A percentile compares a stretch with the other conserved stretches of the same genome.
Evolutionary conservation across 2,888 invertebrate species (phyloP).

Genomic region (Calephelis perditalis): DNA sequence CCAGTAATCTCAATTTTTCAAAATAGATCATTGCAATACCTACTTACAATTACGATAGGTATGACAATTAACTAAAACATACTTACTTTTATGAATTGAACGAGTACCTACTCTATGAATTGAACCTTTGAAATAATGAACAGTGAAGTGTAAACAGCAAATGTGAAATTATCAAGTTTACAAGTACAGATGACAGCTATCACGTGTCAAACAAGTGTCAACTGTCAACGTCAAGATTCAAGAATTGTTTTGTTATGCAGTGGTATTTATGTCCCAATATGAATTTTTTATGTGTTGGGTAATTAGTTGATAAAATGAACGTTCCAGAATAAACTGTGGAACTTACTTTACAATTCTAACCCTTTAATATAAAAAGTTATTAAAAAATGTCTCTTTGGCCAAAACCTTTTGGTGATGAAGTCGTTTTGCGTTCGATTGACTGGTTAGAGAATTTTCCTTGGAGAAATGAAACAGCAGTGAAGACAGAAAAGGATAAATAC

Average conservation of each 20-base stretch:
- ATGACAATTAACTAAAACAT: too few species aligned
- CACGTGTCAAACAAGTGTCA: constrained; percentile 15
- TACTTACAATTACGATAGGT: too few species aligned
- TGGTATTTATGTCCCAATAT: too few species aligned
- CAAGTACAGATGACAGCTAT: constrained; percentile 36
- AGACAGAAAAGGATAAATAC: constrained; percentile 43
- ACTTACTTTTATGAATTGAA: too few species aligned
- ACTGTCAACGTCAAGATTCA: neutral
- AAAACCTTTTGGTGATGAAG: constrained; percentile 52
- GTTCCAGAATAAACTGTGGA: constrained; percentile 15
- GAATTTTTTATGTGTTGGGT: too few species aligned
- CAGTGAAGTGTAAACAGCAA: too few species aligned
- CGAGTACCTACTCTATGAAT: too few species aligned
- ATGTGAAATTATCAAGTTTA: too few species aligned
- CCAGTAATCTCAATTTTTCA: too few species aligned
- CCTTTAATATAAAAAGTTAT: constrained; percentile 21
- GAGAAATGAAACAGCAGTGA: constrained; percentile 46
- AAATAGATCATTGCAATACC: too few species aligned
- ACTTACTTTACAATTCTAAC: neutral
- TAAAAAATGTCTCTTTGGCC: constrained; percentile 34
- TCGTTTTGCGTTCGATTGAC: constrained; percentile 53
- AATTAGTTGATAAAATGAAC: constrained; percentile 2
- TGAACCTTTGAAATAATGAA: too few species aligned
- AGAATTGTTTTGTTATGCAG: too few species aligned
- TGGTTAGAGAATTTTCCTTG: constrained; percentile 60